Evolutionary conservation across 2,113 vertebrate genomes (phyloP), one percentile per base, ranked within the genome.

Genomic region (Phaetusa simplex): DNA sequence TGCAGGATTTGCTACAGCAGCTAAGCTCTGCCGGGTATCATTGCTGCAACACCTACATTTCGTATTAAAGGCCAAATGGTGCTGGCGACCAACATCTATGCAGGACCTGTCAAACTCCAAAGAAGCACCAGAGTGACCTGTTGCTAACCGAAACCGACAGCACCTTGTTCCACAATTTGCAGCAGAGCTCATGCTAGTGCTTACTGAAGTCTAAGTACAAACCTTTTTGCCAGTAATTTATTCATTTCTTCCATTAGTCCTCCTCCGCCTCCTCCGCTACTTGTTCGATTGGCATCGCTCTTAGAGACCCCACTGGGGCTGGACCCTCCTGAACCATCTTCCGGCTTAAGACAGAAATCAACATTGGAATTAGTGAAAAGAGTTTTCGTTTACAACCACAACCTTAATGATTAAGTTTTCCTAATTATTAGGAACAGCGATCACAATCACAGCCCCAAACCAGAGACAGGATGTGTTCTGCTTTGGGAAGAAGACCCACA

Each of bases 201-300:
- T 74, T 67, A 45, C 58, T 73, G 42, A 83, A 62, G 30, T n/a
- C 9, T 11, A 22, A 24, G 24, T 55, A 97, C 98, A 94, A 88
- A 99, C 99, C 99, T 99, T 98, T 99, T 99, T 95, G 99, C 99
- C 97, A 99, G 98, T 90, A 99, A 98, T 97, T 99, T 99, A 98
- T 99, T 99, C 99, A 99, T 99, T 97, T 99, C 99, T 95, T 99
- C 99, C 99, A 99, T 99, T 90, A 99, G 98, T 38, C 99, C 99
- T 34, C 99, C 99, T 55, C 99, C 99, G 0, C 99, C 99, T 96
- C 98, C 98, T 83, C 98, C 98, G 0, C 98, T 98, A 95, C 99
- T 99, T 17, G 99, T 99, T 90, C 99, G 98, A 98, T 99, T 99
- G 97, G 98, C 98, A 96, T 99, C 99, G 1, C 98, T 99, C 98